Conservation (phyloP, 2,797 vertebrate genomes). For the Gallinago nigripennis region DNA sequence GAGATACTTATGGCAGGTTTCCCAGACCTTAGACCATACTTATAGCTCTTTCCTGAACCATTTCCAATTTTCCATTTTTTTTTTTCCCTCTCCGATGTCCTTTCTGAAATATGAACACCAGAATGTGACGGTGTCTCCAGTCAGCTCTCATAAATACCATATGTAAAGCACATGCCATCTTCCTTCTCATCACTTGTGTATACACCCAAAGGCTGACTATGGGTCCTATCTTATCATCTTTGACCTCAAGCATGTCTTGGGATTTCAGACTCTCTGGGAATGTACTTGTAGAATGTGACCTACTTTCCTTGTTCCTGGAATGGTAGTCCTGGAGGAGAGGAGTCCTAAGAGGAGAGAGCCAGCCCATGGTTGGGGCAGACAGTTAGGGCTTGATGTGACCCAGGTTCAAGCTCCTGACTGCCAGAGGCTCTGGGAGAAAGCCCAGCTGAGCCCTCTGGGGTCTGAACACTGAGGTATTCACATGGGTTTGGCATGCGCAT, state of each 20-base stretch:
- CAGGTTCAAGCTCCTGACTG: neutral
- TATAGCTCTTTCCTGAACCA: constrained; percentile 14
- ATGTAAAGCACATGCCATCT: accelerated
- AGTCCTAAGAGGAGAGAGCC: neutral
- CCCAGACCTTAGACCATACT: neutral
- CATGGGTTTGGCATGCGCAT: neutral
- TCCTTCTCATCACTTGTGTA: accelerated
- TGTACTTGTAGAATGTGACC: neutral
- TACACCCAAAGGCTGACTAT: neutral
- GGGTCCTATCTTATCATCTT: neutral
- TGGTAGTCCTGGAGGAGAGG: neutral
- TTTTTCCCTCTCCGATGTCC: neutral
- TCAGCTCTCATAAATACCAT: neutral
- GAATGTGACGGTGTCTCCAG: accelerated
- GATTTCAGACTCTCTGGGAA: neutral
- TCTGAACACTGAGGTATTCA: neutral
- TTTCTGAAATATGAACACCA: neutral
- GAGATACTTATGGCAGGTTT: constrained; percentile 31
- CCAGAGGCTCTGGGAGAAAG: neutral
- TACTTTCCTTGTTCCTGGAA: neutral
- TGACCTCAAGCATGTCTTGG: neutral
- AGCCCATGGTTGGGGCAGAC: neutral
- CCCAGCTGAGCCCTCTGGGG: neutral
- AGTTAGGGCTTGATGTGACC: neutral
- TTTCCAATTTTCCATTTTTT: neutral